These are phyloP conservation scores for Nysson spinosus DNA, from an alignment of 2,888 invertebrate genomes.

Conservation along the genomic window DNA sequence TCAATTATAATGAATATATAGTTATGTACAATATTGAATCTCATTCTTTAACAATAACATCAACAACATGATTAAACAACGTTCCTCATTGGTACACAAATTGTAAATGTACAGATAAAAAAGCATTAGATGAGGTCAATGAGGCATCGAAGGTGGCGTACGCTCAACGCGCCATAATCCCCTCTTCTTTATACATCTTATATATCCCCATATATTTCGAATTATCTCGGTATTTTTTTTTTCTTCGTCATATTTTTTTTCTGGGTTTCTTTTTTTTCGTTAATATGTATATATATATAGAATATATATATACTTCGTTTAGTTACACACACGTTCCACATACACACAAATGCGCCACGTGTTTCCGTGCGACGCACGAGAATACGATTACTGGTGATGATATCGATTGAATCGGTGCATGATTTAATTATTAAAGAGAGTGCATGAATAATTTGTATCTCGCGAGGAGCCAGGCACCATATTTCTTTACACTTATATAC, in stretches of 20 bases:
- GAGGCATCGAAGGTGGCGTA: constrained; percentile 76
- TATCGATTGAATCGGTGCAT: constrained; percentile 73
- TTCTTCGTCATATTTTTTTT: constrained; percentile 17
- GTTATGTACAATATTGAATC: constrained; percentile 88
- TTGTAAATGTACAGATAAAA: constrained; percentile 78
- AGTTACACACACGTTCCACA: constrained; percentile 69
- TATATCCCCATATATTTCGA: constrained; percentile 46
- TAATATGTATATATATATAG: constrained; percentile 35
- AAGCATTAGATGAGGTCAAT: constrained; percentile 78
- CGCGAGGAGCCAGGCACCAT: constrained; percentile 46
- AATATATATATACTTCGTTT: constrained; percentile 51
- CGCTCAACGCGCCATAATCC: constrained; percentile 71
- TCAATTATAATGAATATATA: constrained; percentile 86
- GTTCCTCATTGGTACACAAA: constrained; percentile 78
- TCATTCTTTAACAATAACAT: constrained; percentile 88
- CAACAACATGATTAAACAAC: constrained; percentile 83
- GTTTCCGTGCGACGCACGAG: constrained; percentile 55
- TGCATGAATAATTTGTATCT: constrained; percentile 65
- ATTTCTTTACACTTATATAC: neutral
- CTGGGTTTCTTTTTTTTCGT: constrained; percentile 38
- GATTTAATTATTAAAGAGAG: constrained; percentile 75
- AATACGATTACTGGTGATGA: constrained; percentile 61
- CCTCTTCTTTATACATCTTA: constrained; percentile 56
- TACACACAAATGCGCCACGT: constrained; percentile 65
- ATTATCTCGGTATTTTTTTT: constrained; percentile 21